Conservation (phyloP, 2,888 invertebrate species). For the Sisyra nigra region DNA sequence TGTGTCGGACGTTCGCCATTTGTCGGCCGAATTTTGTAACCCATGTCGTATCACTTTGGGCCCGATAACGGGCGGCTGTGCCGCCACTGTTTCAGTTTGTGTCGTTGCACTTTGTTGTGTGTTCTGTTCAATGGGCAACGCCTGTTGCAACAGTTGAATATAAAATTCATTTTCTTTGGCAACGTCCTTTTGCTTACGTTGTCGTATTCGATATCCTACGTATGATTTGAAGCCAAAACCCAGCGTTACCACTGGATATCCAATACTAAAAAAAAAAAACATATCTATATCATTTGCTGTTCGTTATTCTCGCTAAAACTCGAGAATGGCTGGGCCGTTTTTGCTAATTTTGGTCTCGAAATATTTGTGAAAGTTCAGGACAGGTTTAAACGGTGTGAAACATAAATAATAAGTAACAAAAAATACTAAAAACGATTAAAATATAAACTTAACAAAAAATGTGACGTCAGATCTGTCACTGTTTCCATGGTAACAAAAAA, state of each 20-base stretch:
- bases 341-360: too few relatives aligned
- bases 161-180: conserved; percentile 92
- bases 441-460: too few relatives aligned
- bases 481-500: too few relatives aligned
- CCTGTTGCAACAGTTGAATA: conserved; percentile 79
- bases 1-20: conserved; percentile 3
- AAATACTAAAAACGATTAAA: too few relatives aligned
- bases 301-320: too few relatives aligned
- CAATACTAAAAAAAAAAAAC: conserved; percentile 43
- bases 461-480: too few relatives aligned
- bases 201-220: conserved; percentile 75
- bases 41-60: conserved; percentile 18
- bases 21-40: conserved; percentile 6
- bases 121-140: conserved; percentile 51
- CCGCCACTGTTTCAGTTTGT: conserved; percentile 2
- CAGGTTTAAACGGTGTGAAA: too few relatives aligned
- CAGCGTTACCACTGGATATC: conserved; percentile 88
- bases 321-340: too few relatives aligned
- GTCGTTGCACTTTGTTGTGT: neutral
- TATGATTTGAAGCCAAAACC: conserved; percentile 93
- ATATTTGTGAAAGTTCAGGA: too few relatives aligned
- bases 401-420: too few relatives aligned
- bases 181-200: conserved; percentile 84
- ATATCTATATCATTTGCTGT: neutral
- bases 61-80: conserved; percentile 13